Evolutionary conservation across 2,113 vertebrate genomes (phyloP).

Genomic region (Climacteris rufus): DNA sequence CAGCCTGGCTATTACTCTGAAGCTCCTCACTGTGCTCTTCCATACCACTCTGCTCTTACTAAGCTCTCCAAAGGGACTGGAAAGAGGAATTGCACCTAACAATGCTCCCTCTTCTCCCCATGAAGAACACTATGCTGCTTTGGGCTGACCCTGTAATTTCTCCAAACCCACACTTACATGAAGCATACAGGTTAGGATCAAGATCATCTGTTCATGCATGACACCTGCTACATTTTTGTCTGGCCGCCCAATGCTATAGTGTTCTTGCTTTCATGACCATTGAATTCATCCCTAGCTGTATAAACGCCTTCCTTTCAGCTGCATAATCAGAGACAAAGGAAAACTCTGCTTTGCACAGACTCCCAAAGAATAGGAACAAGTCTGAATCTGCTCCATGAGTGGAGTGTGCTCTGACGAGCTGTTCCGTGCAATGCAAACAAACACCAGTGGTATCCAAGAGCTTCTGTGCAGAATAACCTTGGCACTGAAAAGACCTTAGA

Average conservation of each 20-base stretch:
- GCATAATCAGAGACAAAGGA: neutral
- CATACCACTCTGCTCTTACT: neutral
- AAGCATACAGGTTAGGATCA: neutral
- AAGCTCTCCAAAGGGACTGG: neutral
- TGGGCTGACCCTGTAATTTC: neutral
- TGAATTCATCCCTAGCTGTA: neutral
- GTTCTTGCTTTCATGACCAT: neutral
- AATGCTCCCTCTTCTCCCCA: neutral
- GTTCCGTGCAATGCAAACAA: conserved; percentile 35
- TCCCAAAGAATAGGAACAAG: neutral
- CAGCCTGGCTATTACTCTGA: neutral
- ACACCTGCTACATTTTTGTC: neutral
- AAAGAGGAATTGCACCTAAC: neutral
- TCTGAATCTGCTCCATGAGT: neutral
- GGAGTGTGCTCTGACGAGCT: neutral
- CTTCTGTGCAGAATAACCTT: conserved; percentile 30
- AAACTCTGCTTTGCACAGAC: neutral
- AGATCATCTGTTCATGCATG: neutral
- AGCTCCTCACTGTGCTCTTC: neutral
- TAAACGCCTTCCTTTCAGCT: neutral
- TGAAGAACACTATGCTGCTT: neutral
- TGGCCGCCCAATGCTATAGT: neutral
- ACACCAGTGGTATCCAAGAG: neutral
- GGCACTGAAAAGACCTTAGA: conserved; percentile 14
- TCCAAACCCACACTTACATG: neutral